phyloP scores from a whole-genome alignment of 2,797 vertebrate species.

The Nyctibius grandis region DNA sequence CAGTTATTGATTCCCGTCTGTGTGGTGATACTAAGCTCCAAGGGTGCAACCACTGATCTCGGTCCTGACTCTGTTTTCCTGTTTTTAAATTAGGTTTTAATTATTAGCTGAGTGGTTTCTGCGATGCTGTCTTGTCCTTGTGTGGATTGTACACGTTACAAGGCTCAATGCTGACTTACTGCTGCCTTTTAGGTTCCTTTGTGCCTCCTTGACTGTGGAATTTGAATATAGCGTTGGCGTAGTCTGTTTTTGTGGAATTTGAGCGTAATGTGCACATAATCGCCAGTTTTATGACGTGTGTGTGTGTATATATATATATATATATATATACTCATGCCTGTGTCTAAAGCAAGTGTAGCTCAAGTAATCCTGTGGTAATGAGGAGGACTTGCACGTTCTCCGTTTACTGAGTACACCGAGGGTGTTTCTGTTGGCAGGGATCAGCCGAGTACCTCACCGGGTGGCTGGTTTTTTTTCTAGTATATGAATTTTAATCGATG shows the following conservation, averaged over 20 bases:
- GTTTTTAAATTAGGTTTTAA: neutral
- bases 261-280: neutral
- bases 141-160: neutral
- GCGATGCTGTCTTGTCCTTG: neutral
- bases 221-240: neutral
- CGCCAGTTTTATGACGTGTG: neutral
- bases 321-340: neutral
- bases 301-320: neutral
- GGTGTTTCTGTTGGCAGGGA: slow-evolving; percentile 47
- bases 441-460: neutral
- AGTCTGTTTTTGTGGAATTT: neutral
- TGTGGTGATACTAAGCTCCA: neutral
- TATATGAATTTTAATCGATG: neutral
- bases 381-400: neutral
- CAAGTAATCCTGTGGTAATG: neutral
- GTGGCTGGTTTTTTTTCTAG: slow-evolving; percentile 18
- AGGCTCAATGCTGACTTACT: neutral
- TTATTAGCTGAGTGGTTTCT: neutral
- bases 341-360: neutral
- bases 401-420: neutral
- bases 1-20: slow-evolving; percentile 39
- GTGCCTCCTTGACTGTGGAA: slow-evolving; percentile 1
- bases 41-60: neutral
- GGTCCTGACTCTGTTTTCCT: neutral
- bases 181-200: neutral